phyloP scores from a whole-genome alignment of 2,888 invertebrate species.

The Leucozona laternaria region DNA sequence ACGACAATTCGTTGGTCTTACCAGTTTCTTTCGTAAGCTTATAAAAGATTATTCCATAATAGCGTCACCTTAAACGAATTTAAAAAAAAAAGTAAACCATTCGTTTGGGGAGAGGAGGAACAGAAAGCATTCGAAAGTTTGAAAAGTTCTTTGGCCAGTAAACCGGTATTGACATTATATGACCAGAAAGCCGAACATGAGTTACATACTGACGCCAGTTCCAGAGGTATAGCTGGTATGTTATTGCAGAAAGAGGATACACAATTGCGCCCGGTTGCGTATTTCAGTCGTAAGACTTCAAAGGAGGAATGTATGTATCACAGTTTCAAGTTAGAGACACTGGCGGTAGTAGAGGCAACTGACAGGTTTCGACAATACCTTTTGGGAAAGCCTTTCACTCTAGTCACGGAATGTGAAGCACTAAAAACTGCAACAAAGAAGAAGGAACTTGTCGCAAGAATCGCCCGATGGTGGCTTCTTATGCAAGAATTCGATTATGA shows the following conservation, averaged over 20 bases:
- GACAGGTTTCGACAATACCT: slow-evolving; percentile 67
- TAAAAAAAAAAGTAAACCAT: slow-evolving; percentile 2
- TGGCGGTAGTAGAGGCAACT: slow-evolving; percentile 67
- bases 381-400: slow-evolving; percentile 46
- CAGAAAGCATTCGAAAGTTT: slow-evolving; percentile 1
- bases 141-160: not conserved
- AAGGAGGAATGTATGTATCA: slow-evolving; percentile 49
- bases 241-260: slow-evolving; percentile 48
- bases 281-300: slow-evolving; percentile 55
- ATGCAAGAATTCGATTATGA: slow-evolving; percentile 67
- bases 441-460: slow-evolving; percentile 51
- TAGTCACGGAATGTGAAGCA: slow-evolving; percentile 67
- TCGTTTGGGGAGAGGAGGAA: not conserved
- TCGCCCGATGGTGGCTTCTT: slow-evolving; percentile 66
- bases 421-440: slow-evolving; percentile 39
- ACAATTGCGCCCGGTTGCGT: slow-evolving; percentile 23
- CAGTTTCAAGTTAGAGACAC: slow-evolving; percentile 56
- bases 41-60: slow-evolving; percentile 29
- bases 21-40: slow-evolving; percentile 57
- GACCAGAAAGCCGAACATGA: slow-evolving; percentile 28
- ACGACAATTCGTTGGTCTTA: slow-evolving; percentile 46
- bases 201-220: too few relatives aligned
- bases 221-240: slow-evolving; percentile 36
- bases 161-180: slow-evolving; percentile 43
- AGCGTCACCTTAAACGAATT: too few relatives aligned